A percentile compares a stretch with the other conserved stretches of the same genome.
Evolutionary conservation across 2,113 vertebrate genomes (phyloP).

Genomic region (Cochlearius cochlearius): DNA sequence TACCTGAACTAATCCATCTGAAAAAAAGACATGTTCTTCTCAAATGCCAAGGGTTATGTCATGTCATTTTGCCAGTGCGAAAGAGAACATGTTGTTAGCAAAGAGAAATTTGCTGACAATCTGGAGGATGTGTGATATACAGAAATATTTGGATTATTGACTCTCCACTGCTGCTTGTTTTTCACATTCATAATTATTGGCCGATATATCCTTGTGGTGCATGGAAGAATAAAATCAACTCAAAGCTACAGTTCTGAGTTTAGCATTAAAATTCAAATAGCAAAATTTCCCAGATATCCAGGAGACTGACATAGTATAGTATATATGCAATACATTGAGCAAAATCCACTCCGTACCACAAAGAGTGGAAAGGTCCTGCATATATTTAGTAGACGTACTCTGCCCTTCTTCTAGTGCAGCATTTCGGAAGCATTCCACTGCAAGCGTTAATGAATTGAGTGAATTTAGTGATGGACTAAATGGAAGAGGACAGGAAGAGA

Average conservation of each 20-base stretch:
- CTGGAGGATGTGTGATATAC: neutral
- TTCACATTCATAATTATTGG: slow-evolving; percentile 2
- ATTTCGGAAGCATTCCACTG: neutral
- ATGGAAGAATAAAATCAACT: neutral
- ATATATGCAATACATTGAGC: neutral
- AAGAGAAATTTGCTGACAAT: slow-evolving; percentile 41
- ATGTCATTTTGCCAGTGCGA: neutral
- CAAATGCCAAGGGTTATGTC: slow-evolving; percentile 40
- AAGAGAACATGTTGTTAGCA: slow-evolving; percentile 39
- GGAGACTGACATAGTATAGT: neutral
- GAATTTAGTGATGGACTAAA: neutral
- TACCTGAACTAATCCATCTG: slow-evolving; percentile 54
- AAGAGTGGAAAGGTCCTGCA: neutral
- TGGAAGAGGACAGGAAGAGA: neutral
- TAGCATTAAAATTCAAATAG: neutral
- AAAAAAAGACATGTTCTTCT: slow-evolving; percentile 10
- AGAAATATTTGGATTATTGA: neutral
- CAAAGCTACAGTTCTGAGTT: neutral
- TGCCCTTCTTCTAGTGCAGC: neutral
- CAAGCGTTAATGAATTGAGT: neutral
- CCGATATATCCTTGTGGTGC: neutral
- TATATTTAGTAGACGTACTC: neutral
- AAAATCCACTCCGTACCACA: neutral
- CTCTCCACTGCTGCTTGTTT: neutral
- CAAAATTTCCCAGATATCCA: neutral